These are phyloP conservation scores for Odontocolon sp. DNA, from an alignment of 2,888 invertebrate species.

Conservation along the genomic window DNA sequence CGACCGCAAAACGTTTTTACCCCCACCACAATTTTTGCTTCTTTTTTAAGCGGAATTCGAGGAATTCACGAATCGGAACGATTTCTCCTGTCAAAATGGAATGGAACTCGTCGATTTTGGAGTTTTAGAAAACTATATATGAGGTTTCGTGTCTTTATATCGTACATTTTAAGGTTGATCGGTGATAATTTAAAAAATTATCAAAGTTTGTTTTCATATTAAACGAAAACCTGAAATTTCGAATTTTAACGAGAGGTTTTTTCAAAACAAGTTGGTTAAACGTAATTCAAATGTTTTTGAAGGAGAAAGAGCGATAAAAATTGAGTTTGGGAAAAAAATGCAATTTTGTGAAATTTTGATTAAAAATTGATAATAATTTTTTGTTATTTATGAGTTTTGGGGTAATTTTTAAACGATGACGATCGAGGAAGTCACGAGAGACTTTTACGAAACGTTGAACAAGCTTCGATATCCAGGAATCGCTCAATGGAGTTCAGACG, in stretches of 20 bases:
- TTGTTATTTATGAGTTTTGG: background rate
- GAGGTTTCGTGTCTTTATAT: background rate
- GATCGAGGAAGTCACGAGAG: conserved; percentile 55
- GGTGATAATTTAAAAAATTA: background rate
- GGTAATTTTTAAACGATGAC: conserved; percentile 56
- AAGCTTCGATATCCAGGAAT: conserved; percentile 71
- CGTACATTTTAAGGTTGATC: background rate
- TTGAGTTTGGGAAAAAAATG: background rate
- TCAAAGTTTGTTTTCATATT: background rate
- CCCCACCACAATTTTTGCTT: no score
- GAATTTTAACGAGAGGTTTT: background rate
- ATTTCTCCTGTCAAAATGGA: background rate
- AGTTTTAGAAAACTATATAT: background rate
- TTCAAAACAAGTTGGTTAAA: background rate
- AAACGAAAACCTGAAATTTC: no score
- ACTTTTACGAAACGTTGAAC: conserved; percentile 68
- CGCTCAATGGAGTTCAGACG: conserved; percentile 63
- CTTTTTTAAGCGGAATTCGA: no score
- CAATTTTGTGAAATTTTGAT: background rate
- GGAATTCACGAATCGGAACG: background rate
- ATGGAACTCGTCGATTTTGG: background rate
- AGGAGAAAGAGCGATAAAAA: no score
- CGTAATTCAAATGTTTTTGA: no score
- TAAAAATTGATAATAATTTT: background rate
- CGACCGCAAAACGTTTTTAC: conserved; percentile 41